Evolutionary conservation across 2,113 vertebrate species (phyloP).

Genomic region (Anser cygnoides): DNA sequence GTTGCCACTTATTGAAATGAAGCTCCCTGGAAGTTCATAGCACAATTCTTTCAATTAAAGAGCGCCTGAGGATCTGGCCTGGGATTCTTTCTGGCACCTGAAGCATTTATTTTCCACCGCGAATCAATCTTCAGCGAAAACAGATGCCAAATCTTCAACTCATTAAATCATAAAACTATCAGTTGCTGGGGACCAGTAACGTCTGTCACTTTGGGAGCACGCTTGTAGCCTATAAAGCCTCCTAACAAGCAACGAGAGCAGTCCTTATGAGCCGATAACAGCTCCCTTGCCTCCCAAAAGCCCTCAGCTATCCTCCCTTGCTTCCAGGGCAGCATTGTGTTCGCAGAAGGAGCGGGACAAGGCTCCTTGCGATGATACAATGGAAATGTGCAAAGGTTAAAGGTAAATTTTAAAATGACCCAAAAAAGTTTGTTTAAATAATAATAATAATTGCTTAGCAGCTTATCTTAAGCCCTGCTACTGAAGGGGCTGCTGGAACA

Average conservation of each 20-base stretch:
- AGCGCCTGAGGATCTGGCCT: not conserved
- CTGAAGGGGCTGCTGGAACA: not conserved
- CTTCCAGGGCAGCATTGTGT: not conserved
- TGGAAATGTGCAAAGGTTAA: not conserved
- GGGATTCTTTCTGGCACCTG: not conserved
- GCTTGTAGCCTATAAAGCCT: not conserved
- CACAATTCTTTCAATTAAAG: not conserved
- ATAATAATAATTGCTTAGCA: not conserved
- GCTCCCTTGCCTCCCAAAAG: not conserved
- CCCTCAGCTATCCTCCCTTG: not conserved
- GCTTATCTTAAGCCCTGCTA: not conserved
- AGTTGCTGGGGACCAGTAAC: not conserved
- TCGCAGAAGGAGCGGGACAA: not conserved
- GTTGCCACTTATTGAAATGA: not conserved
- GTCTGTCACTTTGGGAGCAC: not conserved
- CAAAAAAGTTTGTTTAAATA: not conserved
- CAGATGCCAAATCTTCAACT: not conserved
- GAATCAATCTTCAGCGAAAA: not conserved
- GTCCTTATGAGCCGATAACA: not conserved
- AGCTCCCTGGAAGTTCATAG: not conserved
- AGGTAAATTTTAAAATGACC: accelerated
- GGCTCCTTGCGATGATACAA: not conserved
- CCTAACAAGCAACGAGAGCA: not conserved
- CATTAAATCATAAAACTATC: not conserved
- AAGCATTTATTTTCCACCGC: not conserved